Conservation (phyloP, 1,140 invertebrate species). For the Orchestia grillus region DNA sequence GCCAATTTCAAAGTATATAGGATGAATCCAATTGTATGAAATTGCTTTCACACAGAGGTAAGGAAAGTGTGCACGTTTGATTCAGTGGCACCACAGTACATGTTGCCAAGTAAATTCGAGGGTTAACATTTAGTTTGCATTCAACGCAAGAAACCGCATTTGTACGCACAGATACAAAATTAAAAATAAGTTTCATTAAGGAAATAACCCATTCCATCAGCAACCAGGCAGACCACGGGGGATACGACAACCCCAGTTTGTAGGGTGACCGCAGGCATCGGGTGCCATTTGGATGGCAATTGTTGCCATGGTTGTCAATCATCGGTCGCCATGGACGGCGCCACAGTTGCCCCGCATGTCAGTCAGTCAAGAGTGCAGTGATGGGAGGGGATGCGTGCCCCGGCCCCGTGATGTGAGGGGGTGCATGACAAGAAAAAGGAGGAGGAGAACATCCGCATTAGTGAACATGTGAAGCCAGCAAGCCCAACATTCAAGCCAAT, state of each 20-base stretch:
- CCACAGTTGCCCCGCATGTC: neutral
- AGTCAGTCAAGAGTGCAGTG: neutral
- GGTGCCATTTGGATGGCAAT: constrained; percentile 27
- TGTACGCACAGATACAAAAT: neutral
- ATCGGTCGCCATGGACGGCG: neutral
- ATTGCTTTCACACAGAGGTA: neutral
- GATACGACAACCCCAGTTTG: neutral
- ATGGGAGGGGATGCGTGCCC: constrained; percentile 32
- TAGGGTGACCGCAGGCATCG: neutral
- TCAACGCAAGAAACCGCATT: neutral
- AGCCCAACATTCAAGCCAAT: neutral
- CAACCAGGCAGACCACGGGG: neutral
- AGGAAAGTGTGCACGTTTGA: neutral
- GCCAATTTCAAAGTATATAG: neutral
- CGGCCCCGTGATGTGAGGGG: constrained; percentile 22
- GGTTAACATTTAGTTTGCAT: neutral
- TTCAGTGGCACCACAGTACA: neutral
- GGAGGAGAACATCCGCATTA: constrained; percentile 25
- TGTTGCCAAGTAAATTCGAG: neutral
- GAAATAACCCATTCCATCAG: neutral
- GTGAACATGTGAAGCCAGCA: neutral
- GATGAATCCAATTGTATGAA: neutral
- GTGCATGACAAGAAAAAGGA: constrained; percentile 13
- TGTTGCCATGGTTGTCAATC: neutral
- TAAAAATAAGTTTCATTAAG: neutral